Evolutionary conservation across 2,888 invertebrate genomes (phyloP).

Genomic region (Microplitis deprimator): DNA sequence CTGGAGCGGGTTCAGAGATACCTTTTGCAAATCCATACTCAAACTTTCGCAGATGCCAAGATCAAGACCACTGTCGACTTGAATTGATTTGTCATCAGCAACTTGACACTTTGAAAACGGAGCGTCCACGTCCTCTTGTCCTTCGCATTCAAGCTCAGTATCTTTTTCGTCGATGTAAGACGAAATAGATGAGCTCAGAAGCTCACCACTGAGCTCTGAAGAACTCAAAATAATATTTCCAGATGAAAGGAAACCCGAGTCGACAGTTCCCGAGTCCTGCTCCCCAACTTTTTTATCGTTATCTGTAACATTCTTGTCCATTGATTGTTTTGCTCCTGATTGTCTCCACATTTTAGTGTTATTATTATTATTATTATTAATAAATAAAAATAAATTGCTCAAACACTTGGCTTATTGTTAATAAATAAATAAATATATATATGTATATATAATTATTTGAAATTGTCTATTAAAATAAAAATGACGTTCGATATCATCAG

Average conservation of each 20-base stretch:
- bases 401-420: neutral
- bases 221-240: conserved; percentile 55
- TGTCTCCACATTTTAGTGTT: conserved; percentile 52
- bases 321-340: conserved; percentile 34
- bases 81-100: neutral
- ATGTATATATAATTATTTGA: neutral
- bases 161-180: neutral
- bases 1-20: conserved; percentile 62
- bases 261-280: conserved; percentile 56
- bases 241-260: conserved; percentile 65
- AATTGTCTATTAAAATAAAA: neutral
- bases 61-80: conserved; percentile 79
- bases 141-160: neutral
- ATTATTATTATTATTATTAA: neutral
- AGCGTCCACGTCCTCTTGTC: neutral
- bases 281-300: conserved; percentile 45
- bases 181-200: conserved; percentile 29
- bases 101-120: conserved; percentile 10
- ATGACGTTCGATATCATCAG: neutral
- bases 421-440: neutral
- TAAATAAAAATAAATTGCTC: neutral
- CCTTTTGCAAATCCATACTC: conserved; percentile 74
- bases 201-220: conserved; percentile 52
- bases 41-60: conserved; percentile 77
- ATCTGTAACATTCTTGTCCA: conserved; percentile 56